phyloP scores from a whole-genome alignment of 2,113 vertebrate species.

The Micronycteris hirsuta region DNA sequence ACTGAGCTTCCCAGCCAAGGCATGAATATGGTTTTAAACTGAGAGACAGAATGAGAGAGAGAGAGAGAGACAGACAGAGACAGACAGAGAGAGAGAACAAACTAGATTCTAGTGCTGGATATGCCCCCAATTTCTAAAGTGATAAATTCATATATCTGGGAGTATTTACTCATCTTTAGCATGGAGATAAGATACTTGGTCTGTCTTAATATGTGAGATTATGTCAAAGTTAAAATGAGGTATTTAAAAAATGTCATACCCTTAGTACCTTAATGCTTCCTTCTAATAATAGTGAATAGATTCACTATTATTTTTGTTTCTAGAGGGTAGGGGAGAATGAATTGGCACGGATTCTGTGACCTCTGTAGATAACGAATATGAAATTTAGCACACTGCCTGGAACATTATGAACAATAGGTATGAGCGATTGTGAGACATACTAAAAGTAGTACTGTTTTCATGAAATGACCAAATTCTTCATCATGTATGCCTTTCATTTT shows the following conservation, averaged over 20 bases:
- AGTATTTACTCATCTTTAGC: neutral
- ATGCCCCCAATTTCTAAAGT: neutral
- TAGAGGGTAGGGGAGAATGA: neutral
- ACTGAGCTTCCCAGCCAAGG: neutral
- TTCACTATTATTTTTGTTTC: neutral
- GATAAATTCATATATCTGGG: neutral
- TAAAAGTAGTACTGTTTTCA: neutral
- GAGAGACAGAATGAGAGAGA: neutral
- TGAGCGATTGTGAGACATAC: neutral
- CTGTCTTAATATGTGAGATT: neutral
- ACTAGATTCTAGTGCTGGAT: neutral
- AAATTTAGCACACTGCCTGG: neutral
- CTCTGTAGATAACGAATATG: neutral
- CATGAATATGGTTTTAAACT: neutral
- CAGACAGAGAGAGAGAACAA: neutral
- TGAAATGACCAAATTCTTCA: neutral
- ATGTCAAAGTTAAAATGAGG: neutral
- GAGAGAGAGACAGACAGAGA: neutral
- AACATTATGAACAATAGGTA: neutral
- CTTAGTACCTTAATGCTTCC: neutral
- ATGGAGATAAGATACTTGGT: neutral
- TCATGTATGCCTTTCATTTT: neutral
- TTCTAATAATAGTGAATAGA: neutral
- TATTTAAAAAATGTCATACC: neutral
- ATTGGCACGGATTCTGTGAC: neutral